Evolutionary conservation across 2,888 invertebrate genomes (phyloP).

Genomic region (Lysandra coridon): DNA sequence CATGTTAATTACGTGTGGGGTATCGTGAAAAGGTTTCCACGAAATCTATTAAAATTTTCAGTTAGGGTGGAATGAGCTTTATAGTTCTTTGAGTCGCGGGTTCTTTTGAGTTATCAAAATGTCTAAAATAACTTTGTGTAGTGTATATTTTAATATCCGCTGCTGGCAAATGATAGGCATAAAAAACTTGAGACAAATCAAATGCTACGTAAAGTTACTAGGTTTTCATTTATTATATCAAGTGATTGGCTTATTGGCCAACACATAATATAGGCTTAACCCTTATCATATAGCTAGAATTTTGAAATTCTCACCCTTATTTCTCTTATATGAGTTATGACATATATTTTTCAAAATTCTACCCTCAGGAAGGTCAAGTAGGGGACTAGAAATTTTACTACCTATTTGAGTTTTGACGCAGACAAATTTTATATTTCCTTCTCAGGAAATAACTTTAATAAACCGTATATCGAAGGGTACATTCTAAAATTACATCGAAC

Average conservation of each 20-base stretch:
- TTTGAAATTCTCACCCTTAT: no score
- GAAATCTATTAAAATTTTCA: not conserved
- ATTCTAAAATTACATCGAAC: slow-evolving; percentile 24
- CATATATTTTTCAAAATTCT: no score
- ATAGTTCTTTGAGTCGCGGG: not conserved
- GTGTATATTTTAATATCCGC: not conserved
- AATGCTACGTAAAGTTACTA: no score
- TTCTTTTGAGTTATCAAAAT: not conserved
- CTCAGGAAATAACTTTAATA: not conserved
- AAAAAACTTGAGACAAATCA: no score
- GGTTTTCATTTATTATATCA: no score
- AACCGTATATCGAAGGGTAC: not conserved
- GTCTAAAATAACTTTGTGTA: not conserved
- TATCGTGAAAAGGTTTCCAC: not conserved
- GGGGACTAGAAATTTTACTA: not conserved
- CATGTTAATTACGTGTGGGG: slow-evolving; percentile 9
- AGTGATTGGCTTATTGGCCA: no score
- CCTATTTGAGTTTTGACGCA: not conserved
- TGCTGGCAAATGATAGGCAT: not conserved
- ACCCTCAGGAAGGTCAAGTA: not conserved
- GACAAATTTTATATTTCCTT: not conserved
- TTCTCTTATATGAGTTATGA: no score
- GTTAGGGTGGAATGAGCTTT: not conserved
- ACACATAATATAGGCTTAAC: no score
- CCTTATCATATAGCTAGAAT: no score